Percentiles rank a stretch among this genome's conserved stretches.
Evolutionary conservation across 23 tunicate species (phyloP).

Genomic region (Trididemnum nubilum): DNA sequence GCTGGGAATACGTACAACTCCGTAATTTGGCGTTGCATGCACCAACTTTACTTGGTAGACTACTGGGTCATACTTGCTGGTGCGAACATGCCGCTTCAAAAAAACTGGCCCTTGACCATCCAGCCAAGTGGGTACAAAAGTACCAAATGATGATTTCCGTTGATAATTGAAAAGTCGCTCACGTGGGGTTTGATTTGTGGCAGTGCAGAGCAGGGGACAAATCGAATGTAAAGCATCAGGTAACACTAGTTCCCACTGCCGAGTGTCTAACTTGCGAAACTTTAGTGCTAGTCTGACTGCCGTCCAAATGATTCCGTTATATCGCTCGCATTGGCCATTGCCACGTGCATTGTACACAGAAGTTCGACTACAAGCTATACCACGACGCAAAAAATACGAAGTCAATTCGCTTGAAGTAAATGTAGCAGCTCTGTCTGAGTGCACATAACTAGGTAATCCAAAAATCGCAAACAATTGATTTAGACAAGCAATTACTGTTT

Average conservation of each 20-base stretch:
- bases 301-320: conserved; percentile 36
- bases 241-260: conserved; percentile 23
- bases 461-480: conserved; percentile 18
- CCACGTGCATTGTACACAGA: conserved; percentile 21
- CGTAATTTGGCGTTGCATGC: conserved; percentile 42
- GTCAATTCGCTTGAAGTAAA: conserved; percentile 12
- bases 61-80: conserved; percentile 31
- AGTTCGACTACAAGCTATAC: conserved; percentile 16
- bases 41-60: conserved; percentile 25
- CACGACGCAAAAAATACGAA: background rate
- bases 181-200: conserved; percentile 32
- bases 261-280: background rate
- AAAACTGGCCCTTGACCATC: conserved; percentile 24
- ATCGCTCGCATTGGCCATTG: conserved; percentile 33
- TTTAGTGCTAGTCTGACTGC: conserved; percentile 22
- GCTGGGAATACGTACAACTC: conserved; percentile 1
- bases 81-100: conserved; percentile 10
- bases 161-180: conserved; percentile 5
- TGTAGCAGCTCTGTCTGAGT: conserved; percentile 2
- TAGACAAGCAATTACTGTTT: conserved; percentile 17
- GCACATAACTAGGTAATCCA: conserved; percentile 19
- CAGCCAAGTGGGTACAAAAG: conserved; percentile 33
- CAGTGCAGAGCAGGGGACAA: conserved; percentile 14
- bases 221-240: conserved; percentile 27
- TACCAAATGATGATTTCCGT: conserved; percentile 22